These are phyloP conservation scores for Thalassoma bifasciatum DNA, from an alignment of 2,113 vertebrate genomes.

Conservation along the genomic window DNA sequence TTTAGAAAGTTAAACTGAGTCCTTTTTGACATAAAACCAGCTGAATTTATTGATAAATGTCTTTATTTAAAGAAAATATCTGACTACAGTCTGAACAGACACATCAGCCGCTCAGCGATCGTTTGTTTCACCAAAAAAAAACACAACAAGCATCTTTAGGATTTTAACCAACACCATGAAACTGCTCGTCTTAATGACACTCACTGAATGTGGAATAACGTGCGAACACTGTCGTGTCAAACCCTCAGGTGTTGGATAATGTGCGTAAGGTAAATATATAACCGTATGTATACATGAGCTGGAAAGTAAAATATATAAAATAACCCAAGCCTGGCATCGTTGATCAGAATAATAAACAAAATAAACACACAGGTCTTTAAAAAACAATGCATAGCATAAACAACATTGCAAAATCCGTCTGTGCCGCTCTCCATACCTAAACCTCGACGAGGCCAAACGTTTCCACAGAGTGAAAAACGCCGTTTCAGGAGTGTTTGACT, in stretches of 20 bases:
- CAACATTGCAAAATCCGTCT: constrained; percentile 50
- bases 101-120: not conserved
- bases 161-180: not conserved
- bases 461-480: constrained; percentile 39
- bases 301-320: constrained; percentile 5
- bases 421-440: constrained; percentile 51
- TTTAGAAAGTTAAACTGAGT: no score
- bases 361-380: constrained; percentile 32
- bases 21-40: no score
- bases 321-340: constrained; percentile 19
- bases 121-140: not conserved
- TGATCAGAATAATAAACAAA: constrained; percentile 38
- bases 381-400: constrained; percentile 77
- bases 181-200: not conserved
- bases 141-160: not conserved
- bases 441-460: constrained; percentile 28
- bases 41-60: not conserved
- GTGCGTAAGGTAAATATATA: constrained; percentile 11
- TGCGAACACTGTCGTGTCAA: not conserved
- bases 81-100: not conserved
- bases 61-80: not conserved
- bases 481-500: constrained; percentile 43
- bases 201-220: not conserved
- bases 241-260: constrained; percentile 3
- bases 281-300: constrained; percentile 2